phyloP scores from a whole-genome alignment of 2,797 vertebrate genomes.

The Neoniphon sammara region DNA sequence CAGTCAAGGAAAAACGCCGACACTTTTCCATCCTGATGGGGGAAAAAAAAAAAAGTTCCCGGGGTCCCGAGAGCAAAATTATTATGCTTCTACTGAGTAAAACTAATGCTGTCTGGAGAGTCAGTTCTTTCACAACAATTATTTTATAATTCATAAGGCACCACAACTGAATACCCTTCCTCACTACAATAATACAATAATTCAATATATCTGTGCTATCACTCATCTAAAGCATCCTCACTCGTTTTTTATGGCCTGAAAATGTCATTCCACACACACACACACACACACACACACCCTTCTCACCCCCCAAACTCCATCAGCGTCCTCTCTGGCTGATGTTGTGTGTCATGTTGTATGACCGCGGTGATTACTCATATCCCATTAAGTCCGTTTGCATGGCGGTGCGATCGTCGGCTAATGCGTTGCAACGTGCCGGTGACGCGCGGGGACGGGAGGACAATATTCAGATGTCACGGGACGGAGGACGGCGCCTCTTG shows the following conservation, averaged over 20 bases:
- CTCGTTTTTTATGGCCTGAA: constrained; percentile 30
- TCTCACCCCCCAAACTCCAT: constrained; percentile 34
- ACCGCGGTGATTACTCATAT: constrained; percentile 44
- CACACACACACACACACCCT: neutral
- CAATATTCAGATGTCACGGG: constrained; percentile 32
- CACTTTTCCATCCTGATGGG: neutral
- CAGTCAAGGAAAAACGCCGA: too few species aligned
- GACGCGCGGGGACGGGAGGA: constrained; percentile 14
- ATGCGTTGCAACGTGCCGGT: constrained; percentile 38
- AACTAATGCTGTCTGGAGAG: too few species aligned
- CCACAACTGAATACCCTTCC: constrained; percentile 8
- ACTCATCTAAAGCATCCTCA: constrained; percentile 38
- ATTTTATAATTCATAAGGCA: constrained; percentile 1
- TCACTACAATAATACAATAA: constrained; percentile 22
- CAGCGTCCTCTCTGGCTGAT: constrained; percentile 32
- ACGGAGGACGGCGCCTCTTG: constrained; percentile 17
- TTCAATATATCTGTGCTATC: constrained; percentile 5
- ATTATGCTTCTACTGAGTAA: neutral
- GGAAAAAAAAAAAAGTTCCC: neutral
- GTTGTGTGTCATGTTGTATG: constrained; percentile 31
- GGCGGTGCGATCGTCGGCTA: constrained; percentile 33
- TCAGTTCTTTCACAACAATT: too few species aligned
- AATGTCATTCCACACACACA: constrained; percentile 42
- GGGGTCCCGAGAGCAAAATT: constrained; percentile 10
- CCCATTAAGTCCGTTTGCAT: constrained; percentile 26